Evolutionary conservation across 2,888 invertebrate genomes (phyloP).

Genomic region (Sarcophaga subvicina): DNA sequence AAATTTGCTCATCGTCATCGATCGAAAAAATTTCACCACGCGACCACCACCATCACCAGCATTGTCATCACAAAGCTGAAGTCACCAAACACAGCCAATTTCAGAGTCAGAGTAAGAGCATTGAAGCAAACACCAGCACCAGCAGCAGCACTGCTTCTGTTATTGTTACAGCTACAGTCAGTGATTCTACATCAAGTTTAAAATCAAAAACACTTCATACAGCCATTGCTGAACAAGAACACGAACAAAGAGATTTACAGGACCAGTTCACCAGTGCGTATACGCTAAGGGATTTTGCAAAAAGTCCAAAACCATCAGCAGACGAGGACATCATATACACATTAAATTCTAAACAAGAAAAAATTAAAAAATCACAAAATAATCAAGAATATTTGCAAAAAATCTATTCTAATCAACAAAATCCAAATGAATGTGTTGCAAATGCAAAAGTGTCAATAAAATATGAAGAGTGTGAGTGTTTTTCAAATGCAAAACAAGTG

Average conservation of each 20-base stretch:
- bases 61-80: slow-evolving; percentile 55
- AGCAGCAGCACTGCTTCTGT: slow-evolving; percentile 40
- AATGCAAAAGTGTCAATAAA: slow-evolving; percentile 41
- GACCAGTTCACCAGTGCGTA: slow-evolving; percentile 67
- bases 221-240: slow-evolving; percentile 28
- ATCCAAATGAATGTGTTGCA: slow-evolving; percentile 16
- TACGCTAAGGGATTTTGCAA: slow-evolving; percentile 72
- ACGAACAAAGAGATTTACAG: slow-evolving; percentile 26
- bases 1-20: slow-evolving; percentile 67
- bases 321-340: slow-evolving; percentile 71
- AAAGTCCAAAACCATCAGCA: slow-evolving; percentile 72
- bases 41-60: slow-evolving; percentile 71
- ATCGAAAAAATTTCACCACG: slow-evolving; percentile 71
- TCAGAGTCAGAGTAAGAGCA: slow-evolving; percentile 9
- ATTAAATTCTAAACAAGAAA: slow-evolving; percentile 64
- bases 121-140: too few species aligned
- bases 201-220: slow-evolving; percentile 30
- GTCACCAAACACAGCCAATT: slow-evolving; percentile 27
- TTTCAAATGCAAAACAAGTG: slow-evolving; percentile 30
- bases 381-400: slow-evolving; percentile 64
- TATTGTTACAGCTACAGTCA: slow-evolving; percentile 45
- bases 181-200: slow-evolving; percentile 46
- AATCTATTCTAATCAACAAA: slow-evolving; percentile 51
- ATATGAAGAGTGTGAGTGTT: neutral
- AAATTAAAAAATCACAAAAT: slow-evolving; percentile 57